Evolutionary conservation across 2,113 vertebrate genomes (phyloP).

Genomic region (Misgurnus mizolepis): DNA sequence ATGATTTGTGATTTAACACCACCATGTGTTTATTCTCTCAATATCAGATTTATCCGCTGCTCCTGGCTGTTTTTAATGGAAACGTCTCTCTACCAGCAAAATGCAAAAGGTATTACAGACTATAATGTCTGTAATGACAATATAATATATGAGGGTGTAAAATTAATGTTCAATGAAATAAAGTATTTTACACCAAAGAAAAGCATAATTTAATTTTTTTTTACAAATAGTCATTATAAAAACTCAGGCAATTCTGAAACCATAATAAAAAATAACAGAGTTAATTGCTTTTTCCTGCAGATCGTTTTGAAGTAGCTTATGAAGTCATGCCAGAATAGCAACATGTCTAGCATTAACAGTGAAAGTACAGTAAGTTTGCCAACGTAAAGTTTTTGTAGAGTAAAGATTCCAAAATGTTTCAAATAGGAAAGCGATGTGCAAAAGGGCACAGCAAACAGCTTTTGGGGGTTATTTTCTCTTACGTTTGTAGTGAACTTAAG

Average conservation of each 20-base stretch:
- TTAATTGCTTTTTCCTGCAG: constrained; percentile 30
- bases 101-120: constrained; percentile 19
- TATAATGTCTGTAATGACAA: constrained; percentile 33
- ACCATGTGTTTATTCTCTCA: constrained; percentile 22
- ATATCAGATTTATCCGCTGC: constrained; percentile 32
- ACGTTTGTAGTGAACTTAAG: background rate
- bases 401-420: constrained; percentile 1
- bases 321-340: constrained; percentile 8
- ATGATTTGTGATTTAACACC: constrained; percentile 40
- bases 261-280: constrained; percentile 1
- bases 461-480: background rate
- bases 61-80: constrained; percentile 31
- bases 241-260: constrained; percentile 1
- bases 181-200: background rate
- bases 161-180: background rate
- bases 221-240: background rate
- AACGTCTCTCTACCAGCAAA: constrained; percentile 1
- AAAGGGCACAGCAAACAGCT: background rate
- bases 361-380: constrained; percentile 15
- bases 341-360: constrained; percentile 6
- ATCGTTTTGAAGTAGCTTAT: constrained; percentile 31
- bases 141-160: constrained; percentile 2
- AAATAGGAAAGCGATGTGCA: constrained; percentile 3
- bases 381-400: constrained; percentile 23
- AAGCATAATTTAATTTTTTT: constrained; percentile 1